Conservation (phyloP, 1,140 invertebrate species). For the Pachypeltis micranthus region DNA sequence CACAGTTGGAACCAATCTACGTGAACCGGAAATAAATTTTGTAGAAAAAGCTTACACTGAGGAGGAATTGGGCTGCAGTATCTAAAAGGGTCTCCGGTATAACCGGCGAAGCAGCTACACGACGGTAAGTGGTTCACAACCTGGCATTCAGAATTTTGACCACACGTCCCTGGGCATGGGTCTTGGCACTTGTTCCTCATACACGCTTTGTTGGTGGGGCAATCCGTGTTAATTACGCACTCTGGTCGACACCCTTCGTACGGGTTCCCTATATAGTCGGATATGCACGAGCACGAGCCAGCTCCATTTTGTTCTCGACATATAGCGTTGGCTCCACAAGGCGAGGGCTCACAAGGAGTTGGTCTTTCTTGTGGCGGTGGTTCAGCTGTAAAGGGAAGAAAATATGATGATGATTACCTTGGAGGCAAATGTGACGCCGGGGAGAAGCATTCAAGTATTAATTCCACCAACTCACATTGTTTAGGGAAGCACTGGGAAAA, state of each 20-base stretch:
- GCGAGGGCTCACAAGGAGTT: constrained; percentile 53
- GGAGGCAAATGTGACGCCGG: no score
- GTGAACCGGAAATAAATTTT: constrained; percentile 32
- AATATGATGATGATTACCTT: no score
- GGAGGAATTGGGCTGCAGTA: constrained; percentile 43
- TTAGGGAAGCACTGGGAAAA: constrained; percentile 48
- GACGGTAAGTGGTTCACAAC: constrained; percentile 57
- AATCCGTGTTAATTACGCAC: constrained; percentile 57
- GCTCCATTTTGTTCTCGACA: constrained; percentile 53
- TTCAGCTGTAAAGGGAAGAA: constrained; percentile 26
- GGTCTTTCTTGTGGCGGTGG: constrained; percentile 26
- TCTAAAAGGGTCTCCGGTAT: constrained; percentile 56
- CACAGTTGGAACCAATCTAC: constrained; percentile 28
- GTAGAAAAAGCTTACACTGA: constrained; percentile 30
- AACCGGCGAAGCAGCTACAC: constrained; percentile 56
- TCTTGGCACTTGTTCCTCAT: constrained; percentile 55
- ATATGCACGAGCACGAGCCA: constrained; percentile 54
- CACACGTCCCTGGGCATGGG: constrained; percentile 59
- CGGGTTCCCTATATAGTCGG: constrained; percentile 62
- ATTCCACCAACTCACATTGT: constrained; percentile 40
- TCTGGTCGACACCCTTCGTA: constrained; percentile 62
- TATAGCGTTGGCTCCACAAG: constrained; percentile 60
- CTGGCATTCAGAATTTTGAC: constrained; percentile 58
- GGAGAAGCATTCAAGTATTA: no score
- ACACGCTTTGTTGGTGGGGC: constrained; percentile 53